Evolutionary conservation across 2,113 vertebrate genomes (phyloP).

Genomic region (Carassius auratus): DNA sequence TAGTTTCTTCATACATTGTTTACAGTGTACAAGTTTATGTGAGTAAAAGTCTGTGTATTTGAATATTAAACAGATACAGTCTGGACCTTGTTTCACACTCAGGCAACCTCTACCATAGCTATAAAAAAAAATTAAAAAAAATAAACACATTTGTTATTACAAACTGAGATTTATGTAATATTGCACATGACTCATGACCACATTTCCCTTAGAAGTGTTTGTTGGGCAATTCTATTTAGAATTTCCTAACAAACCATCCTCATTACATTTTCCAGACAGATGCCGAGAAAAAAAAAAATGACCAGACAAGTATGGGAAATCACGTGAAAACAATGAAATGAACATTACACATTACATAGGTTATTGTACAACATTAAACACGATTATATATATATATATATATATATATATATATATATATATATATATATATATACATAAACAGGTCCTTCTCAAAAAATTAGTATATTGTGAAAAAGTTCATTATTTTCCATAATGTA

Average conservation of each 20-base stretch:
- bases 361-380: background rate
- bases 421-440: too few species aligned
- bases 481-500: too few species aligned
- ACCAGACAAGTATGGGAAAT: background rate
- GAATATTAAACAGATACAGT: background rate
- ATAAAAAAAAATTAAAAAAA: background rate
- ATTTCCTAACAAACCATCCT: background rate
- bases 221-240: background rate
- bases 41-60: background rate
- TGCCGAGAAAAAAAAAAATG: background rate
- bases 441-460: too few species aligned
- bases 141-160: background rate
- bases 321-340: background rate
- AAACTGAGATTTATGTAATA: background rate
- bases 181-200: background rate
- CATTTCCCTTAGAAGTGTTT: background rate
- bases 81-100: background rate
- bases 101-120: background rate
- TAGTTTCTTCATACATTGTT: conserved; percentile 8
- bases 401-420: too few species aligned
- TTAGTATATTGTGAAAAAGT: too few species aligned
- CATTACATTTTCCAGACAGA: background rate
- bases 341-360: background rate
- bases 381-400: too few species aligned
- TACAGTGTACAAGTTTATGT: background rate